These are phyloP conservation scores for Epinotia demarniana DNA, from an alignment of 2,888 invertebrate genomes.

Conservation along the genomic window DNA sequence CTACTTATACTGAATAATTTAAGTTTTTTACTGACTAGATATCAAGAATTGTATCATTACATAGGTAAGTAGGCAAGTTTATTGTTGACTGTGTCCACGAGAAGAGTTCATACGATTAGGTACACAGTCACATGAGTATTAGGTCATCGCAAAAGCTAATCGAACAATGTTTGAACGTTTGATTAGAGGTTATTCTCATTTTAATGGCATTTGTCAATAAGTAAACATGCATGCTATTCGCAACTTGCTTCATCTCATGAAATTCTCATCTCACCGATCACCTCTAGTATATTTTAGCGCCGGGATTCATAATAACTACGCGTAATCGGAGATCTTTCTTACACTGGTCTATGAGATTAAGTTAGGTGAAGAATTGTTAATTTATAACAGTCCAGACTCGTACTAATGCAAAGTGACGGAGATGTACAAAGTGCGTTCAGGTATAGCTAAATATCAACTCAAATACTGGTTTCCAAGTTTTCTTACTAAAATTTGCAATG, in stretches of 20 bases:
- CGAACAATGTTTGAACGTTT: not conserved
- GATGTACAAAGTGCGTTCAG: constrained; percentile 26
- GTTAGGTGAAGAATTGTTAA: not conserved
- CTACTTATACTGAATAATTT: too few species aligned
- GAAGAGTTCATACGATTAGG: too few species aligned
- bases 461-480: constrained; percentile 53
- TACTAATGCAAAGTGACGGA: constrained; percentile 16
- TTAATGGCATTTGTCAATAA: not conserved
- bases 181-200: not conserved
- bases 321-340: not conserved
- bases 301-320: not conserved
- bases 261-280: not conserved
- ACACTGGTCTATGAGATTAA: not conserved
- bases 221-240: not conserved
- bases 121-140: too few species aligned
- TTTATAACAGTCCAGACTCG: not conserved
- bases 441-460: constrained; percentile 18
- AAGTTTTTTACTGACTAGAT: too few species aligned
- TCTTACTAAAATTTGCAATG: constrained; percentile 63
- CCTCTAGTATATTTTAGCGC: not conserved
- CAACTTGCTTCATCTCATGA: not conserved
- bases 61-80: too few species aligned
- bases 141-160: not conserved
- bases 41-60: too few species aligned
- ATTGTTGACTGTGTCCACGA: too few species aligned